A percentile compares a stretch with the other conserved stretches of the same genome.
These are phyloP conservation scores for Holothuria leucospilota DNA, from an alignment of 53 echinoderm and acorn worm species.

Conservation along the genomic window DNA sequence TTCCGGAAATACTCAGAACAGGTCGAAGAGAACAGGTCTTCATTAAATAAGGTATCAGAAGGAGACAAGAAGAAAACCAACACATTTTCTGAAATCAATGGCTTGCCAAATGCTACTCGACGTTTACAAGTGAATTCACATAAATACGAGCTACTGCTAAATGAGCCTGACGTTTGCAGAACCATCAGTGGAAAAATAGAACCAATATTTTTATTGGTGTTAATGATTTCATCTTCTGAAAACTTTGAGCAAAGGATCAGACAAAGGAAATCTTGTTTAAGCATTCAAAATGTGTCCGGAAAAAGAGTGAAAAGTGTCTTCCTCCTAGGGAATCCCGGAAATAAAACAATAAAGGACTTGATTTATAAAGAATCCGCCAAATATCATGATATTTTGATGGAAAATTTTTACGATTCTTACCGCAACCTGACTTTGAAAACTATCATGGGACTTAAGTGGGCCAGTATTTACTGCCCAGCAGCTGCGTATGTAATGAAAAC, in stretches of 20 bases:
- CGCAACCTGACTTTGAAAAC: constrained; percentile 8
- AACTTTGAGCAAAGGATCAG: not conserved
- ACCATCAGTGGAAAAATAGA: not conserved
- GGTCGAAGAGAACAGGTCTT: no score
- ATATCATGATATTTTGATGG: constrained; percentile 14
- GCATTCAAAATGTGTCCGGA: not conserved
- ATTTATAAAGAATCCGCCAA: not conserved
- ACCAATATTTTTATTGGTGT: not conserved
- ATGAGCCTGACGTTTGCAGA: not conserved
- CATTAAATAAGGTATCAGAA: not conserved
- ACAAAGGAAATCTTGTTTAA: not conserved
- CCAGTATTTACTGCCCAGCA: not conserved
- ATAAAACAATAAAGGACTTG: not conserved
- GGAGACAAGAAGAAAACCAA: not conserved
- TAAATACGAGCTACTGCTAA: not conserved
- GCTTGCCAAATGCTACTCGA: no score
- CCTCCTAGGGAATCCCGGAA: not conserved
- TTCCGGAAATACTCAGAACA: no score
- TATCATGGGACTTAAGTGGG: constrained; percentile 17
- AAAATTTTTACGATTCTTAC: constrained; percentile 12
- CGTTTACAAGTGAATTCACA: no score
- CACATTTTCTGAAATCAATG: not conserved
- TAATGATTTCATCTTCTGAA: not conserved
- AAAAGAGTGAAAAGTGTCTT: not conserved
- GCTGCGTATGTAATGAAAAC: constrained; percentile 1